Evolutionary conservation across 1,140 invertebrate species (phyloP).

Genomic region (Reticulitermes speratus): DNA sequence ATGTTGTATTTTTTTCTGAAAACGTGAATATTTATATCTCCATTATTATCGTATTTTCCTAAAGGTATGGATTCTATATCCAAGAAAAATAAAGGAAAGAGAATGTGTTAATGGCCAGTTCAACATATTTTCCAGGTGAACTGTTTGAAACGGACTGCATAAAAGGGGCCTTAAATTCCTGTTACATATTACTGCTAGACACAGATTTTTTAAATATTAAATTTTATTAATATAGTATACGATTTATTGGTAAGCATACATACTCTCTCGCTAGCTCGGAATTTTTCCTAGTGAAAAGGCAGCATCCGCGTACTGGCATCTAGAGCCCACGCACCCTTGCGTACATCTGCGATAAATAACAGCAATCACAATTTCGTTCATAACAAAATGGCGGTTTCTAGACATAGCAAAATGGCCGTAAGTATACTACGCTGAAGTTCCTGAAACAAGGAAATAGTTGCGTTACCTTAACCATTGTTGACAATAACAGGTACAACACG

Average conservation of each 20-base stretch:
- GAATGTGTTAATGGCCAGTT: not conserved
- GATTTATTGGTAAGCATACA: not conserved
- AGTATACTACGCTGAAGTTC: not conserved
- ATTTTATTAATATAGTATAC: not conserved
- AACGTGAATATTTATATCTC: not conserved
- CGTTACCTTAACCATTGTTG: no score
- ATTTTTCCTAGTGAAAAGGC: constrained; percentile 11
- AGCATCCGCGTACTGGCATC: constrained; percentile 1
- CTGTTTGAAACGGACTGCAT: not conserved
- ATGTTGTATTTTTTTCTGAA: no score
- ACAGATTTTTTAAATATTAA: not conserved
- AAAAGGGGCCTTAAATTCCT: not conserved
- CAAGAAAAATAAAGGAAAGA: not conserved
- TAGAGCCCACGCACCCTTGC: constrained; percentile 6
- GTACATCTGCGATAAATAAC: constrained; percentile 18
- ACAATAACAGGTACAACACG: no score
- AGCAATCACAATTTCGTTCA: constrained; percentile 8
- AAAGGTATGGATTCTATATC: not conserved
- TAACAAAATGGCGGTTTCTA: not conserved
- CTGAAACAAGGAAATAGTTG: not conserved
- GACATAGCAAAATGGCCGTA: not conserved
- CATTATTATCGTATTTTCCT: no score
- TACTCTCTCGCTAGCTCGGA: constrained; percentile 12
- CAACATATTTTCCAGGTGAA: not conserved
- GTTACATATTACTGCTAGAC: not conserved